These are phyloP conservation scores for Heliocidaris erythrogramma DNA, from an alignment of 35 echinoderm and acorn worm species.

Conservation along the genomic window DNA sequence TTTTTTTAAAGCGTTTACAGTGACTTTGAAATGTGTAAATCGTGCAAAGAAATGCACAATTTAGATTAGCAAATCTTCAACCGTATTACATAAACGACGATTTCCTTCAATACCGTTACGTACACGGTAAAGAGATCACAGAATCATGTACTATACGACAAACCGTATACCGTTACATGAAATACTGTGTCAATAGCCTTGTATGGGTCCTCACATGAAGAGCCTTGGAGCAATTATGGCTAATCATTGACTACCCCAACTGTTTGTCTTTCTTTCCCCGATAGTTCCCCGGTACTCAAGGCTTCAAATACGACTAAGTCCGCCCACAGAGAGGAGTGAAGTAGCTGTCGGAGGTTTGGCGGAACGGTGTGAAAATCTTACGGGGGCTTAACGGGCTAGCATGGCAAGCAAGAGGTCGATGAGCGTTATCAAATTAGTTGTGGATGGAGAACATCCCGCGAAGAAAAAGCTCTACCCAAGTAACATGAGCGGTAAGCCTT, in stretches of 20 bases:
- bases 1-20: no score
- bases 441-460: neutral
- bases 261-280: conserved; percentile 14
- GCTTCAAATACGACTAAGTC: neutral
- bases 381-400: neutral
- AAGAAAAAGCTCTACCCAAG: neutral
- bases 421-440: conserved; percentile 9
- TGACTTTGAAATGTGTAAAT: no score
- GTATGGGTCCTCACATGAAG: neutral
- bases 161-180: neutral
- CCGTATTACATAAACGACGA: no score
- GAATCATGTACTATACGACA: neutral
- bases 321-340: neutral
- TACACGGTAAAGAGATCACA: neutral
- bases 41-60: no score
- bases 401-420: neutral
- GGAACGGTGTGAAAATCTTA: neutral
- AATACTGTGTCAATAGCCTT: neutral
- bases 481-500: neutral
- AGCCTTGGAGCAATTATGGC: conserved; percentile 16
- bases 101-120: no score
- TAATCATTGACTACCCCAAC: conserved; percentile 22
- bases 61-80: no score
- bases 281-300: neutral
- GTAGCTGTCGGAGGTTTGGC: neutral